Evolutionary conservation across 2,888 invertebrate species (phyloP).

Genomic region (Pinctada fucata): DNA sequence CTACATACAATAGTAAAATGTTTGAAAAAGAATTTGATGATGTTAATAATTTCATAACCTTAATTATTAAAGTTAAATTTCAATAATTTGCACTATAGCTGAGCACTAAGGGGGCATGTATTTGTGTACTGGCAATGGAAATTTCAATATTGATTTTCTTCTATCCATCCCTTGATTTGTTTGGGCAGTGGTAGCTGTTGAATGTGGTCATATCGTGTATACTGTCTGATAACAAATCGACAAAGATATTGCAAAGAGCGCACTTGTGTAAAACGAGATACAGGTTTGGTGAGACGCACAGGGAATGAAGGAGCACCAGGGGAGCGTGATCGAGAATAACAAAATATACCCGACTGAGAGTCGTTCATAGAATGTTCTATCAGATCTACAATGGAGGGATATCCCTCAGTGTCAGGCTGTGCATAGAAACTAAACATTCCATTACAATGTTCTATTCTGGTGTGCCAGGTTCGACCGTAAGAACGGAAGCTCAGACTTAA

Average conservation of each 20-base stretch:
- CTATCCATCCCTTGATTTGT: conserved; percentile 75
- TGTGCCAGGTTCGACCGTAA: conserved; percentile 84
- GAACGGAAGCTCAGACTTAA: conserved; percentile 86
- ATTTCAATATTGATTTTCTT: conserved; percentile 75
- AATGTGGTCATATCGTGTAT: conserved; percentile 84
- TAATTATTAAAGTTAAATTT: no score
- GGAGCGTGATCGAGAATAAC: conserved; percentile 84
- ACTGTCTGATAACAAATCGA: conserved; percentile 85
- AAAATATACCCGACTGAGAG: conserved; percentile 85
- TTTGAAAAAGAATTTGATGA: no score
- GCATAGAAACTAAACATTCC: conserved; percentile 80
- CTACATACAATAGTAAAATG: no score
- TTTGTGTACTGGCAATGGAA: no score
- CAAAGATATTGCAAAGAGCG: conserved; percentile 86
- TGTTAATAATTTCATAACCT: no score
- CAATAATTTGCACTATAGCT: no score
- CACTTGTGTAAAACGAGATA: conserved; percentile 85
- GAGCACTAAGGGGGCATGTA: no score
- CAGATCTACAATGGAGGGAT: conserved; percentile 83
- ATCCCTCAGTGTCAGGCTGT: conserved; percentile 76
- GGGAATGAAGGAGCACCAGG: conserved; percentile 85
- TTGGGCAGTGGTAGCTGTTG: conserved; percentile 84
- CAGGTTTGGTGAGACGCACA: conserved; percentile 85
- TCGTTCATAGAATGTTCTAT: conserved; percentile 86
- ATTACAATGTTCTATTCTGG: conserved; percentile 85